These are phyloP conservation scores for Cybosia mesomella DNA, from an alignment of 2,888 invertebrate genomes.

Conservation along the genomic window DNA sequence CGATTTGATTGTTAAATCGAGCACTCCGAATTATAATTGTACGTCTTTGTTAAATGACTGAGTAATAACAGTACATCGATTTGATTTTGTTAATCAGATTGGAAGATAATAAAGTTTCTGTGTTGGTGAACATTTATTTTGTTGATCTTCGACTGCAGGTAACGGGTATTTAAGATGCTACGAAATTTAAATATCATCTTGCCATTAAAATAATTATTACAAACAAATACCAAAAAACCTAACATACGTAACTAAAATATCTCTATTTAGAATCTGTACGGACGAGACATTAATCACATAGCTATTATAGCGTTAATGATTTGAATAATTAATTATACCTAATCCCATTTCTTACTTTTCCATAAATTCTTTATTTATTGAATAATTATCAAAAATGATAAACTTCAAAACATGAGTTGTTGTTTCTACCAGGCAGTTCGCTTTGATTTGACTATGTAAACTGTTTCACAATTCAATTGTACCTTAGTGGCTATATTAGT, in stretches of 20 bases:
- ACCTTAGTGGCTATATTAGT: slow-evolving; percentile 15
- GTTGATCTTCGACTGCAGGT: neutral
- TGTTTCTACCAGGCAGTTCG: no score
- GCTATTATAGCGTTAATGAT: neutral
- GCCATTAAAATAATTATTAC: neutral
- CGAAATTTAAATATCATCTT: neutral
- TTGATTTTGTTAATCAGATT: neutral
- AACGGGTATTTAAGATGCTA: neutral
- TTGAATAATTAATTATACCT: neutral
- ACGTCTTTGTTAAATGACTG: neutral
- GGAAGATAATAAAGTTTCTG: neutral
- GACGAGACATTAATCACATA: neutral
- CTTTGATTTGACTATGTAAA: no score
- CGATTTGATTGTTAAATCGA: slow-evolving; percentile 1
- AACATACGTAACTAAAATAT: neutral
- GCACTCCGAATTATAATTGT: neutral
- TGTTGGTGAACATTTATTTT: neutral
- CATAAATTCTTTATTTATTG: neutral
- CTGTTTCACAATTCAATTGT: neutral
- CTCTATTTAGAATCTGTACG: neutral
- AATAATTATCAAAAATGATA: neutral
- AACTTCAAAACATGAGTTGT: neutral
- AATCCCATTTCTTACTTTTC: neutral
- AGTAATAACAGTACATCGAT: neutral
- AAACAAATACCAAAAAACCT: neutral